Evolutionary conservation across 2,797 vertebrate genomes (phyloP), one percentile per base, ranked within the genome.

Genomic region (Sardinella longiceps): DNA sequence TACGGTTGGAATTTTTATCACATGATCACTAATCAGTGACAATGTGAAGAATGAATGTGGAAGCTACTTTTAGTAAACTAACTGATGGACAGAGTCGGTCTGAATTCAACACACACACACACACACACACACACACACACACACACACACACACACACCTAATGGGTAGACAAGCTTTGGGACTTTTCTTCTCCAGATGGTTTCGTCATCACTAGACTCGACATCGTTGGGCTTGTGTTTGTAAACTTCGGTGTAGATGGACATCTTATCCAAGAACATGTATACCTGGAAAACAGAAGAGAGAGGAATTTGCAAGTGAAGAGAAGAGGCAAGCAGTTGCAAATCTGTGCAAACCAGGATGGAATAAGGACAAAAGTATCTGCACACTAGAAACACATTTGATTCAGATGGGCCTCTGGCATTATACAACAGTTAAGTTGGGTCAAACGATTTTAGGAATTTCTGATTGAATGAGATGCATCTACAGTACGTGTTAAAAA

Each of bases 181-280:
- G 0, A 94, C 91, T 88, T 96, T 97, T 85, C 97, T 97, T 85
- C 95, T 95, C 98, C 98, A 99, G 50, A 99, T 93, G 0, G 97
- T 99, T 89, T 97, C 98, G 0, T 99, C 98, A 25, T 99, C 97
- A 0, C 97, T 96, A 30, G 97, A 97, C 86, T 97, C 82, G 63
- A 99, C 94, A 9, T 99, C 98, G 0, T 94, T 94, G 30, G 98
- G 98, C 83, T 97, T 98, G 80, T 97, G 97, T 87, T 98, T 98
- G 94, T 98, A 97, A 84, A 97, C 92, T 87, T 99, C 98, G 0
- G 98, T 98, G 87, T 97, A 99, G 91, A 97, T 98, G 4, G 96
- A 98, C 98, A 99, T 98, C 91, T 99, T 99, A 91, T 99, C 98
- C 92, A 99, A 92, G 91, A 99, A 98, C 87, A 94, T 99, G 91